Base-by-base conservation (phyloP, 2,113 vertebrate species). In the Mungos mungo region DNA sequence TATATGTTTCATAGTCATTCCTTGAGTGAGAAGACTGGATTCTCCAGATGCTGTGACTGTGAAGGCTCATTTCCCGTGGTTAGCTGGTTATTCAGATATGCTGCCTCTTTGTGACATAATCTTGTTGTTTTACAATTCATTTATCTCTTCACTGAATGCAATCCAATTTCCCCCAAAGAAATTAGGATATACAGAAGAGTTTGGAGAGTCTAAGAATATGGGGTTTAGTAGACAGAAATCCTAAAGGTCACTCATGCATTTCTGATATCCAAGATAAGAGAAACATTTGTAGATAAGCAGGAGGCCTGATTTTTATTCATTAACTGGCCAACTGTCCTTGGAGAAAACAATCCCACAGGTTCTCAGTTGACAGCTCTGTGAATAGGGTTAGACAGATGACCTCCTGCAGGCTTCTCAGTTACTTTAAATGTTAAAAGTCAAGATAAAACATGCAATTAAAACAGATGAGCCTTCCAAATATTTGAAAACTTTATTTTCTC, bases 401-500 rank as follows among this genome's bases (percentile, higher is more conserved):
- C 69, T 77, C 16, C 54, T 9, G 7, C 1, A 66, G 89, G 57
- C 29, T 45, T 85, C 63, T 83, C 29, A 15, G 29, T 63, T 54
- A 35, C 38, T 90, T 60, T 71, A 29, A 82, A 63, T 35, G n/a
- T 90, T 94, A 69, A 95, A 94, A 29, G 72, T 91, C 52, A 82
- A 63, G n/a, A 85, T 45, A 83, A 95, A 60, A 92, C 69, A 89
- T 11, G 25, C 83, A 96, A 88, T 74, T 52, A 96, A 85, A 69
- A 97, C 83, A 95, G 68, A 95, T 2, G 16, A 95, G n/a, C 7
- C 81, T 50, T 82, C 47, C 69, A 92, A 76, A 97, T 99, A 99
- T 98, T 99, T 98, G 98, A 99, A 99, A 99, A 99, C 98, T 99
- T 99, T 99, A 99, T 99, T 99, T 99, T 98, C 98, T 99, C 99